phyloP scores from a whole-genome alignment of 64 coral and sea anemone species.

The Pachyseris speciosa region DNA sequence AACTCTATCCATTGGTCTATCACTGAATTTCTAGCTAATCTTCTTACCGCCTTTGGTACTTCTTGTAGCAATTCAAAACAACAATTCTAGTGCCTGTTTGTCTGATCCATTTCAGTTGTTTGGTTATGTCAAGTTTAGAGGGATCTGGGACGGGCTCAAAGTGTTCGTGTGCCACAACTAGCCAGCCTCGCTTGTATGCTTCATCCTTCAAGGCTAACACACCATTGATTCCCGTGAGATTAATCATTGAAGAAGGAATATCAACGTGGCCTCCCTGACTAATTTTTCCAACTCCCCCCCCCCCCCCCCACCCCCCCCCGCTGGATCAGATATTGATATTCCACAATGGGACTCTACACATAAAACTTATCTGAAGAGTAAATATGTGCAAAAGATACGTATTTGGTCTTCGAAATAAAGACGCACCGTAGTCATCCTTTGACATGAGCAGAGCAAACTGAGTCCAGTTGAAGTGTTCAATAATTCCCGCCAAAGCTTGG shows the following conservation, averaged over 20 bases:
- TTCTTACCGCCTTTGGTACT: constrained; percentile 22
- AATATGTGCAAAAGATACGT: neutral
- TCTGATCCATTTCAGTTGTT: constrained; percentile 62
- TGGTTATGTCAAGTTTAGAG: constrained; percentile 43
- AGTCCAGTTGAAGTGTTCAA: constrained; percentile 75
- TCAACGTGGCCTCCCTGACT: too few species aligned
- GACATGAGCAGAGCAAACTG: constrained; percentile 68
- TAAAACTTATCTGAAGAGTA: too few species aligned
- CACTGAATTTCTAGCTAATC: too few species aligned
- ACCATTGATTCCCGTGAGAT: constrained; percentile 67
- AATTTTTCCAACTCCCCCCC: too few species aligned
- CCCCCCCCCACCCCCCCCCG: too few species aligned
- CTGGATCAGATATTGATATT: too few species aligned
- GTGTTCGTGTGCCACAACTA: constrained; percentile 72
- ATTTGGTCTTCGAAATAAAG: neutral
- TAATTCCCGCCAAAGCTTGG: constrained; percentile 62
- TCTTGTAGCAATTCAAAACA: constrained; percentile 61
- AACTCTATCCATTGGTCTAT: too few species aligned
- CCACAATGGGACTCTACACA: too few species aligned
- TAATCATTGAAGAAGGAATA: neutral
- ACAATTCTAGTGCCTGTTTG: constrained; percentile 62
- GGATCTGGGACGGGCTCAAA: constrained; percentile 59
- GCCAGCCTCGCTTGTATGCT: constrained; percentile 73
- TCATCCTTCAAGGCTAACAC: constrained; percentile 69
- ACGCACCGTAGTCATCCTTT: constrained; percentile 81